Conservation (phyloP, 35 echinoderm and acorn worm genomes). For the Lytechinus variegatus region DNA sequence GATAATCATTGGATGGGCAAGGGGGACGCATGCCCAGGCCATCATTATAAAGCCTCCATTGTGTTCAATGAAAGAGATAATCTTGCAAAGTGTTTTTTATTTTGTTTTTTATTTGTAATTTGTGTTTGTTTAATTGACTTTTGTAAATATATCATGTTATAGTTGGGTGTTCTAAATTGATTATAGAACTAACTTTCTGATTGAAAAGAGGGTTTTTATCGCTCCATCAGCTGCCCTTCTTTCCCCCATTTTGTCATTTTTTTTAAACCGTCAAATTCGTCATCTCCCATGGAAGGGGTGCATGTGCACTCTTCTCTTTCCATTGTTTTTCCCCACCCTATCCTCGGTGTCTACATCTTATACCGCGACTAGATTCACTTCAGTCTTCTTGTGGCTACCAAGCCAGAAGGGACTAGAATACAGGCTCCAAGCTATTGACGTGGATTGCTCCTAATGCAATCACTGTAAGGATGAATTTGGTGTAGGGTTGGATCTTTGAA, state of each 20-base stretch:
- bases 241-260: not conserved
- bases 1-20: not conserved
- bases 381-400: not conserved
- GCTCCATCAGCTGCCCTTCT: not conserved
- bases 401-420: not conserved
- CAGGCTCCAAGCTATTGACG: not conserved
- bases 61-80: no score
- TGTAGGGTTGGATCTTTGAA: not conserved
- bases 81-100: no score
- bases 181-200: not conserved
- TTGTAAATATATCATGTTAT: no score
- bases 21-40: not conserved
- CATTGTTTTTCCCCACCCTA: not conserved
- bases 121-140: no score
- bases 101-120: no score
- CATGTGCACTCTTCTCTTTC: no score
- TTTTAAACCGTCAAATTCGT: no score
- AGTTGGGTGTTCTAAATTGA: no score
- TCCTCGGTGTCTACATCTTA: not conserved
- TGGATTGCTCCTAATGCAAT: not conserved
- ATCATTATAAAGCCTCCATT: not conserved
- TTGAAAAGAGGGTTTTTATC: not conserved
- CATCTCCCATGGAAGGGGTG: no score
- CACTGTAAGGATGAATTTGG: not conserved
- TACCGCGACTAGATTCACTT: not conserved